phyloP scores from a whole-genome alignment of 1,140 invertebrate genomes.

The Drosophila baimaii region DNA sequence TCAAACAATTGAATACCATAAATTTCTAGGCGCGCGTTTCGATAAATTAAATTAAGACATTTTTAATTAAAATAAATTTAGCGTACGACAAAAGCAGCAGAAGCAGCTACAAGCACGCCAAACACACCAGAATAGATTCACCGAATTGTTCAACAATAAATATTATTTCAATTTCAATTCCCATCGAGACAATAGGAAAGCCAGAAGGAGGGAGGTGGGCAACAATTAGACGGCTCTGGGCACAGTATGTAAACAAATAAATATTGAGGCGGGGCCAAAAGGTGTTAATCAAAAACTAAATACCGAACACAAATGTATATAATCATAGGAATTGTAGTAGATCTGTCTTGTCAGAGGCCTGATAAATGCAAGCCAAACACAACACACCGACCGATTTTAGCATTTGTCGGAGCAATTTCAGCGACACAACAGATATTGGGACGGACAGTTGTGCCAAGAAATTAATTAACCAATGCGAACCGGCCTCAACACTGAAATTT shows the following conservation, averaged over 20 bases:
- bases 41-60: constrained; percentile 74
- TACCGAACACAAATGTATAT: constrained; percentile 8
- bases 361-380: constrained; percentile 54
- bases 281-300: constrained; percentile 70
- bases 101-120: constrained; percentile 23
- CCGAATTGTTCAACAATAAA: constrained; percentile 61
- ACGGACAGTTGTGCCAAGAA: constrained; percentile 68
- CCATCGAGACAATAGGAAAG: constrained; percentile 5
- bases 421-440: constrained; percentile 30
- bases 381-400: constrained; percentile 8
- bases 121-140: constrained; percentile 39
- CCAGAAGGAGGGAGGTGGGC: background rate
- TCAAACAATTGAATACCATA: constrained; percentile 38
- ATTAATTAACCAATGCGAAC: constrained; percentile 64
- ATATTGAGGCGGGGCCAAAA: constrained; percentile 60
- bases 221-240: constrained; percentile 6
- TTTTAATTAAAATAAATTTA: constrained; percentile 81
- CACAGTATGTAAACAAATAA: constrained; percentile 62
- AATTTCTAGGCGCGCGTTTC: constrained; percentile 39
- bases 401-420: constrained; percentile 19
- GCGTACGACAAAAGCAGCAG: constrained; percentile 55
- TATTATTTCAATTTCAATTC: constrained; percentile 50
- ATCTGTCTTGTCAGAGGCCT: constrained; percentile 33
- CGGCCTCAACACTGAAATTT: constrained; percentile 34
- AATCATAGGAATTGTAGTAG: constrained; percentile 27